Evolutionary conservation across 23 tunicate genomes (phyloP).

Genomic region (Pegea sp.): DNA sequence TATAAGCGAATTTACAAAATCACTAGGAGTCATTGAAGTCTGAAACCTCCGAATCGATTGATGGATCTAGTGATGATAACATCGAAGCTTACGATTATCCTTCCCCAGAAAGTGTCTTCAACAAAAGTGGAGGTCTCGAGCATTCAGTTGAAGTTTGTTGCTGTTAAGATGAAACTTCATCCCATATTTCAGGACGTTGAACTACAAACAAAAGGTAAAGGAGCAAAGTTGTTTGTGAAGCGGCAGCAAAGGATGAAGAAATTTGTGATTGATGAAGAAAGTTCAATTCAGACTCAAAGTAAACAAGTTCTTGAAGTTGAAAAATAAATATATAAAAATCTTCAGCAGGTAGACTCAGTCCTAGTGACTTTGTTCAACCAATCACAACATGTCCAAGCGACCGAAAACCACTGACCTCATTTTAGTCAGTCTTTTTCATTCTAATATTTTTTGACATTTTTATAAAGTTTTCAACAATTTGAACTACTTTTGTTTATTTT

Average conservation of each 20-base stretch:
- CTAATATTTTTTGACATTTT: no score
- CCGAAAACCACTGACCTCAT: no score
- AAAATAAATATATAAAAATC: no score
- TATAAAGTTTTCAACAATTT: no score
- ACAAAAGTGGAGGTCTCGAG: neutral
- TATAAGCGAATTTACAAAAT: no score
- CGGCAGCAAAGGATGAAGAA: conserved; percentile 71
- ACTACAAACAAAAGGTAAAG: conserved; percentile 22
- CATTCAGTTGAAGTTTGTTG: neutral
- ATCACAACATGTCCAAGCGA: neutral
- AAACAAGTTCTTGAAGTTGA: no score
- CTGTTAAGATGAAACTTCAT: neutral
- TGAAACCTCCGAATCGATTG: no score
- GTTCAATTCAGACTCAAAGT: neutral
- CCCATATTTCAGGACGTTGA: neutral
- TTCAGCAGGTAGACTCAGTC: no score
- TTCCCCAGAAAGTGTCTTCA: conserved; percentile 11
- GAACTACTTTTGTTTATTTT: no score
- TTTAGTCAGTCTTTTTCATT: no score
- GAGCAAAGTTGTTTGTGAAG: conserved; percentile 67
- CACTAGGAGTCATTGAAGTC: no score
- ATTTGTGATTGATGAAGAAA: conserved; percentile 29
- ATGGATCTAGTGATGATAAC: conserved; percentile 48
- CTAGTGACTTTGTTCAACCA: neutral
- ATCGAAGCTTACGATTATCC: conserved; percentile 41